Conservation (phyloP, 2,113 vertebrate species). For the Phocoena sinus region DNA sequence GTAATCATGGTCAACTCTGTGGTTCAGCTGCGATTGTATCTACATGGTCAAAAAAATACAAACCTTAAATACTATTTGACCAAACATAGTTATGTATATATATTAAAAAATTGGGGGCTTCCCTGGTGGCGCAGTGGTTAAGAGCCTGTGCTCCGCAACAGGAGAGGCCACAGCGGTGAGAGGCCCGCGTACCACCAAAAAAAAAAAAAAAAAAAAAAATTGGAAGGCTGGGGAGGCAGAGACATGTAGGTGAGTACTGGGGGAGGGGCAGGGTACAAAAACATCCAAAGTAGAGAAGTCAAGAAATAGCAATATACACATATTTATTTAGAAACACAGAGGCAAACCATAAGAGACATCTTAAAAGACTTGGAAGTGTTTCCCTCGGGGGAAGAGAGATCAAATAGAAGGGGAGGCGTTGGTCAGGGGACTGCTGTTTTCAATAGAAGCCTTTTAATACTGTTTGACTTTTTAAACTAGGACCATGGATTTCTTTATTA, state of each 20-base stretch:
- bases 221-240: background rate
- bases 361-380: background rate
- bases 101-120: too few relatives aligned
- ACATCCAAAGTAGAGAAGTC: background rate
- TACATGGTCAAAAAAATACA: background rate
- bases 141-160: too few relatives aligned
- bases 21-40: background rate
- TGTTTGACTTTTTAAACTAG: constrained; percentile 17
- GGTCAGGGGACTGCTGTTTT: background rate
- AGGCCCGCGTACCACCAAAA: too few relatives aligned
- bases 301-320: background rate
- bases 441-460: background rate
- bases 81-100: background rate
- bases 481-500: background rate
- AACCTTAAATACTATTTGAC: background rate
- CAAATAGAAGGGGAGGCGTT: background rate
- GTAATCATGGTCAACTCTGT: background rate
- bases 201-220: too few relatives aligned
- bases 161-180: too few relatives aligned
- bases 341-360: background rate
- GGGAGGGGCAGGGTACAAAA: background rate
- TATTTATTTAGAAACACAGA: background rate
- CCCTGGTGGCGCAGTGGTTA: too few relatives aligned
- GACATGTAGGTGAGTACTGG: background rate
- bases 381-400: background rate